Conservation (phyloP, 2,113 vertebrate species). For the Machaerirhynchus nigripectus region DNA sequence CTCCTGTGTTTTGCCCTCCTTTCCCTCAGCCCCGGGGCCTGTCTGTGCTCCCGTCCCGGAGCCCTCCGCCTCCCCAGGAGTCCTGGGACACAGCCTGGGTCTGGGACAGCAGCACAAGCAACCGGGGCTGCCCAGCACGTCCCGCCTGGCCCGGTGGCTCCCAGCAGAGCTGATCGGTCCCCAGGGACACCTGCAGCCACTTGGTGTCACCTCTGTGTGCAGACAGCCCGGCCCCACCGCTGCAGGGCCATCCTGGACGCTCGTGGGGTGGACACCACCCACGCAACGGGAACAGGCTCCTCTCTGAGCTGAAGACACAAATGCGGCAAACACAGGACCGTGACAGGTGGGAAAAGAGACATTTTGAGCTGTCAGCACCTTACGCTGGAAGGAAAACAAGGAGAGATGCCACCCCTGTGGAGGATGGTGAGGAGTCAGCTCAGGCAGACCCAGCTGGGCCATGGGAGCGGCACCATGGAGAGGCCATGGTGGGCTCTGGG, state of each 20-base stretch:
- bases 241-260: rapidly evolving
- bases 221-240: rapidly evolving
- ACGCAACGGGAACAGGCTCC: rapidly evolving
- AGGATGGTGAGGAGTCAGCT: not conserved
- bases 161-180: not conserved
- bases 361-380: not conserved
- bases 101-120: rapidly evolving
- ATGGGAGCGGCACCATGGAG: rapidly evolving
- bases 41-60: not conserved
- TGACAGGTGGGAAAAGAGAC: not conserved
- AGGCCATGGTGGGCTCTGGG: not conserved
- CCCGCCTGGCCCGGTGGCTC: not conserved
- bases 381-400: not conserved
- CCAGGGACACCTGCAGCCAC: not conserved
- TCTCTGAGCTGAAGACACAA: not conserved
- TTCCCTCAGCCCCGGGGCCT: not conserved
- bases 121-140: not conserved
- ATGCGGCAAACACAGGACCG: not conserved
- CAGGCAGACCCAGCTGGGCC: not conserved
- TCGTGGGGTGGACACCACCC: not conserved
- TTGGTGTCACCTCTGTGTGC: not conserved
- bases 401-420: not conserved
- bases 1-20: not conserved
- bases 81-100: rapidly evolving
- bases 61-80: not conserved